Base-by-base conservation (phyloP, 2,113 vertebrate species). In the Sinocyclocheilus maitianheensis region DNA sequence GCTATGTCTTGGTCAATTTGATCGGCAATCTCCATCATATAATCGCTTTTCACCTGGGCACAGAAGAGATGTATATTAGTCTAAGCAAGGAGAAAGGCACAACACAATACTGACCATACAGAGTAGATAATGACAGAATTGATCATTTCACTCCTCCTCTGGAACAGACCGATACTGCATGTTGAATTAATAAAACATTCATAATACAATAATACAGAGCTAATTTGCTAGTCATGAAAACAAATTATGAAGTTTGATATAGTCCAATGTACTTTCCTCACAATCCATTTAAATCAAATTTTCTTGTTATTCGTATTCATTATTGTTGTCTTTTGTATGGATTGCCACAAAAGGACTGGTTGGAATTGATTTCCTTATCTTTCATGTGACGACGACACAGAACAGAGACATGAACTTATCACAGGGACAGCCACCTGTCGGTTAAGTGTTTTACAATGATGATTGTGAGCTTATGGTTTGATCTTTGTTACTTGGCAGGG, bases 1-100 rank as follows among this genome's bases (percentile, higher is more conserved):
- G 98, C 97, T 93, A 97, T 95, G 90, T 99, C 98, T 92, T 99
- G 98, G 95, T 99, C 98, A 91, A 99, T 96, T 86, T 97, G 97
- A 91, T 99, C 97, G 74, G 98, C 97, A 89, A 97, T 95, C 91
- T 97, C 96, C 85, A 95, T 94, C 97, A 99, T 99, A 91, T 99
- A 99, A 92, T 99, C 97, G 72, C 96, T 97, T 94, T 97, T 99
- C 88, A 99, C 98, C 98, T 99, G 84, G 18, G 55, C 22, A 67
- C 46, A 84, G 5, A 34, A 74, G 1, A 74, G 5, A 62, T 62
- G 5, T 37, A 22, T 34, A 10, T 22, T 40, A 43, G 3, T 9
- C 16, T 18, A 22, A 3, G 8, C 69, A 72, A 40, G 1, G 18
- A 72, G 9, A 40, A 43, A 72, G 37, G 10, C 69, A 40, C 4